Conservation (phyloP, 2,888 invertebrate genomes). For the Arenicola marina region DNA sequence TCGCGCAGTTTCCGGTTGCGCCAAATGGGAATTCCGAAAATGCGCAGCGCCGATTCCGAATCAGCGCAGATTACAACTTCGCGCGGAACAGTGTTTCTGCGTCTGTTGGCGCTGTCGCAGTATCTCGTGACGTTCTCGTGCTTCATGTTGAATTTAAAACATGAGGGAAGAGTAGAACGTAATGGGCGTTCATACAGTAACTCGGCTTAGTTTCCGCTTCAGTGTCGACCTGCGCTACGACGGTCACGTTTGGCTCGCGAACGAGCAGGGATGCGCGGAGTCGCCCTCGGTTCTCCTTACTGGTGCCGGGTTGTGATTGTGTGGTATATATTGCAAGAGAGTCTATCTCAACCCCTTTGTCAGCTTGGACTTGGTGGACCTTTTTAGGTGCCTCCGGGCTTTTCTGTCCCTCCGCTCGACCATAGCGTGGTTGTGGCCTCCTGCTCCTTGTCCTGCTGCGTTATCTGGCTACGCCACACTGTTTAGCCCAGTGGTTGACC, state of each 20-base stretch:
- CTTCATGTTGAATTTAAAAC: background rate
- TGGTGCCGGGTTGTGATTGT: too few relatives aligned
- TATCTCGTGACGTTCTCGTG: background rate
- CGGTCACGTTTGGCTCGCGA: background rate
- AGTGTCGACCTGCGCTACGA: background rate
- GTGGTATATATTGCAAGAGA: too few relatives aligned
- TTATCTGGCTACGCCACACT: background rate
- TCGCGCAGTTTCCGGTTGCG: too few relatives aligned
- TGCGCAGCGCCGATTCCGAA: too few relatives aligned
- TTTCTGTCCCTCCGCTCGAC: too few relatives aligned
- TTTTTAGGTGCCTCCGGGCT: too few relatives aligned
- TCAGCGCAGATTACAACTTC: too few relatives aligned
- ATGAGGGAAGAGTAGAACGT: background rate
- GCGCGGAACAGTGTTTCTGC: constrained; percentile 1
- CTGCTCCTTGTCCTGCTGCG: too few relatives aligned
- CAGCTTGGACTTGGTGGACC: too few relatives aligned
- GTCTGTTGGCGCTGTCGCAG: background rate
- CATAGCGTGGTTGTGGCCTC: too few relatives aligned
- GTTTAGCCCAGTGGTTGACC: background rate
- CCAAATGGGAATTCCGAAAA: too few relatives aligned
- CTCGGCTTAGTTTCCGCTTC: background rate
- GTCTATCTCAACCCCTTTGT: too few relatives aligned
- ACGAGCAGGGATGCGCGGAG: background rate
- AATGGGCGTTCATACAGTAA: constrained; percentile 6
- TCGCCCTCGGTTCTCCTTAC: background rate